A percentile compares a stretch with the other conserved stretches of the same genome.
phyloP scores from a whole-genome alignment of 2,113 vertebrate species.

The Chaetodon trifascialis region DNA sequence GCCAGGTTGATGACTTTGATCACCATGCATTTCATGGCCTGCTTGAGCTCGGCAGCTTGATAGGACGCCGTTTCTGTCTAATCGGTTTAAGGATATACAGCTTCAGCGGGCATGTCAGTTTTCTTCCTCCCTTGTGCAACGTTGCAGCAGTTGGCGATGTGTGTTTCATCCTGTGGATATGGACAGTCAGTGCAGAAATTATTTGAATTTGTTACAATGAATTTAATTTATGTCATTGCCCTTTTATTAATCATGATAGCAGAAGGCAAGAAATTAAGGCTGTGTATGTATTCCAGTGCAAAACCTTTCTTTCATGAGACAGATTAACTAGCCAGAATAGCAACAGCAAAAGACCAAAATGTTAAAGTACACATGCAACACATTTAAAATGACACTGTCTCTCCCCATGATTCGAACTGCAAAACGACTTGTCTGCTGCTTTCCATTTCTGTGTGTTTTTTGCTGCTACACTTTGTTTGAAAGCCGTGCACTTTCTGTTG shows the following conservation, averaged over 20 bases:
- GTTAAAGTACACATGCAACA: not conserved
- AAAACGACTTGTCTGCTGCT: not conserved
- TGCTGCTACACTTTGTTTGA: slow-evolving; percentile 7
- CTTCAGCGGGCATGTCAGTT: not conserved
- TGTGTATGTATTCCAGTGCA: not conserved
- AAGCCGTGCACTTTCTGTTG: slow-evolving; percentile 22
- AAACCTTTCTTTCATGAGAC: not conserved
- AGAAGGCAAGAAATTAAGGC: not conserved
- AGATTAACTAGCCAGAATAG: not conserved
- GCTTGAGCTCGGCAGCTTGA: not conserved
- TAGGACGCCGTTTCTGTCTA: not conserved
- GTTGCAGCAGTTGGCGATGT: not conserved
- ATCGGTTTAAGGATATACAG: not conserved
- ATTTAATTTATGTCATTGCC: not conserved
- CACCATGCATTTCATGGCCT: not conserved
- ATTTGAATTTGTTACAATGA: not conserved
- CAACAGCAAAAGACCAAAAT: not conserved
- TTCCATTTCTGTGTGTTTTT: slow-evolving; percentile 24
- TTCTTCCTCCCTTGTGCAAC: not conserved
- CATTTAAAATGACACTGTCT: slow-evolving; percentile 11
- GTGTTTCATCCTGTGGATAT: not conserved
- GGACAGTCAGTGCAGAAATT: not conserved
- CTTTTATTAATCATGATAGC: not conserved
- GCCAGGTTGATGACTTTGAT: not conserved
- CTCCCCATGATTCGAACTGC: not conserved